phyloP scores from a whole-genome alignment of 2,797 vertebrate species.

The Myotis planiceps region DNA sequence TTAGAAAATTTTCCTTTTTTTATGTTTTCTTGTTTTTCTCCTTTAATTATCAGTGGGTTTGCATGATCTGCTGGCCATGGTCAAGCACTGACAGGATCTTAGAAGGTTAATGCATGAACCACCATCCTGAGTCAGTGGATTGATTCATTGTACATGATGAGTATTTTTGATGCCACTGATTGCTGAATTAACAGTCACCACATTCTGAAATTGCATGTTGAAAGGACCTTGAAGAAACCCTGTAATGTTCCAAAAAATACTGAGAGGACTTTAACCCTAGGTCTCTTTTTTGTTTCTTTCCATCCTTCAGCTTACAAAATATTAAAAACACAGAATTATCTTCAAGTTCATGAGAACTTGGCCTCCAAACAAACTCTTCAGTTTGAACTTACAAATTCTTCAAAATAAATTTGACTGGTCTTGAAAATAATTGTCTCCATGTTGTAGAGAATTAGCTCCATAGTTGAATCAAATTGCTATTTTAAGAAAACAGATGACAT shows the following conservation, averaged over 20 bases:
- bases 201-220: neutral
- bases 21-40: neutral
- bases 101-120: neutral
- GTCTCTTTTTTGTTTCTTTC: constrained; percentile 2
- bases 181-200: neutral
- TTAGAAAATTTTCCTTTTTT: neutral
- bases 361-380: constrained; percentile 44
- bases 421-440: constrained; percentile 57
- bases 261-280: neutral
- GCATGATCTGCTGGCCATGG: neutral
- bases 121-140: neutral
- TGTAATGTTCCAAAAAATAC: constrained; percentile 22
- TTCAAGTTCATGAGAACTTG: constrained; percentile 24
- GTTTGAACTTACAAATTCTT: constrained; percentile 52
- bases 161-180: neutral
- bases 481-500: neutral
- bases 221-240: neutral
- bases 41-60: neutral
- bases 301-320: constrained; percentile 7
- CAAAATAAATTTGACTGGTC: constrained; percentile 47
- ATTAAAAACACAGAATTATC: constrained; percentile 59
- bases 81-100: neutral
- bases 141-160: neutral
- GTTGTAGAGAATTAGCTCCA: constrained; percentile 4
- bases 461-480: constrained; percentile 32